Conservation (phyloP, 2,113 vertebrate species). For the Ellobius talpinus region DNA sequence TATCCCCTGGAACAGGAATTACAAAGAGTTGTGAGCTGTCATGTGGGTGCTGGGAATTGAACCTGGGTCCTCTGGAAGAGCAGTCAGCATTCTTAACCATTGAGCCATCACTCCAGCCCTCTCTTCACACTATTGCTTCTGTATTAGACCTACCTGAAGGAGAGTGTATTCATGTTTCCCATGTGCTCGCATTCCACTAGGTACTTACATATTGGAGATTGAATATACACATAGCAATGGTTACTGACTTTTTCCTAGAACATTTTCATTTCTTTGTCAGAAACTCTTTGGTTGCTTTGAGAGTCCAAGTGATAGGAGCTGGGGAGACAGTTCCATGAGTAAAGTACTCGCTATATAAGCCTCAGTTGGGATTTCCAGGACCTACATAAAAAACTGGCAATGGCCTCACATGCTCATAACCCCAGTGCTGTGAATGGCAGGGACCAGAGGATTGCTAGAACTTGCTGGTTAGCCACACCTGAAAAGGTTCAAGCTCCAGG, state of each 20-base stretch:
- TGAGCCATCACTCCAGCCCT: background rate
- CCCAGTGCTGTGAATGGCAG: background rate
- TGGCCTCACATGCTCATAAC: background rate
- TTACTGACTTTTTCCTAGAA: slow-evolving; percentile 21
- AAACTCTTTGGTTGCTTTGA: background rate
- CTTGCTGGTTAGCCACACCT: background rate
- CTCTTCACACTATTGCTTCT: background rate
- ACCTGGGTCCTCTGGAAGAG: background rate
- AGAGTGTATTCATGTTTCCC: background rate
- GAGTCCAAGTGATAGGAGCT: background rate
- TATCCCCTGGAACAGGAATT: background rate
- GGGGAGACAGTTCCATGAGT: background rate
- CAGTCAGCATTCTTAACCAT: background rate
- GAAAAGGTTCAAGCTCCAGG: background rate
- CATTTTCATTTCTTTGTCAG: slow-evolving; percentile 20
- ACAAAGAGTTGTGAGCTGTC: background rate
- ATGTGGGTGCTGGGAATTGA: too few relatives aligned
- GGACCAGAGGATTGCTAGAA: background rate
- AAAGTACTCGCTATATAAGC: background rate
- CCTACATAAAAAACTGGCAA: background rate
- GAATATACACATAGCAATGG: background rate
- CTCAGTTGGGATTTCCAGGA: background rate
- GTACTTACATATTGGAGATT: background rate
- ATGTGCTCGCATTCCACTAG: background rate
- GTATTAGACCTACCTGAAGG: background rate